Evolutionary conservation across 64 coral and sea anemone species (phyloP).

Genomic region (Pachyseris speciosa): DNA sequence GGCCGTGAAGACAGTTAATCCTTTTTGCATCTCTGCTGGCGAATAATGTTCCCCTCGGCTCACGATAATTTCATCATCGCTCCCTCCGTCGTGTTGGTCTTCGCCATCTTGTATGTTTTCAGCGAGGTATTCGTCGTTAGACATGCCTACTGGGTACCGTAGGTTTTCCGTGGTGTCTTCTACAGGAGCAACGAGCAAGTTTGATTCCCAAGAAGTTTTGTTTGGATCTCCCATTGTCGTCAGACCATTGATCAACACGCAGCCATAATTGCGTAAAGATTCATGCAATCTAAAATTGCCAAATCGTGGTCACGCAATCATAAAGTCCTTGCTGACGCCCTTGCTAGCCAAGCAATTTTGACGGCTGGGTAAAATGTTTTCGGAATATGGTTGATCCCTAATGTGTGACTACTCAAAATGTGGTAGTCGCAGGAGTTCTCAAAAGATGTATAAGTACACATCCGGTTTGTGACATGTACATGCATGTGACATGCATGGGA

Average conservation of each 20-base stretch:
- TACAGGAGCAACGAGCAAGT: slow-evolving; percentile 13
- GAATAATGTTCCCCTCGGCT: not conserved
- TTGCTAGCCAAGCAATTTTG: too few relatives aligned
- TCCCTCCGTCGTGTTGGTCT: not conserved
- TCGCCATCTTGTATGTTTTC: not conserved
- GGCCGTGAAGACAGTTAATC: slow-evolving; percentile 86
- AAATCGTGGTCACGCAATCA: not conserved
- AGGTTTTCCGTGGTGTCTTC: not conserved
- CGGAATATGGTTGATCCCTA: too few relatives aligned
- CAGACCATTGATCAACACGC: too few relatives aligned
- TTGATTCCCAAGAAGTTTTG: not conserved
- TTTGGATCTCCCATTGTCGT: not conserved
- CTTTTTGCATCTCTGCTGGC: slow-evolving; percentile 20
- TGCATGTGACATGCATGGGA: too few relatives aligned
- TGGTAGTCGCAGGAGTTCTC: too few relatives aligned
- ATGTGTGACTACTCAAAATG: too few relatives aligned
- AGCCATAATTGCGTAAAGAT: too few relatives aligned
- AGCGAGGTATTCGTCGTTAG: not conserved
- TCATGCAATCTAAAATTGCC: not conserved
- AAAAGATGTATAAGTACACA: too few relatives aligned
- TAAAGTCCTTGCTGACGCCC: too few relatives aligned
- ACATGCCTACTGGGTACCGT: not conserved
- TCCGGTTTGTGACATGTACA: too few relatives aligned
- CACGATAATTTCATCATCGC: not conserved
- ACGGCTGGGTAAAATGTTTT: too few relatives aligned